These are phyloP conservation scores for Monopterus albus DNA, from an alignment of 2,113 vertebrate species.

Conservation along the genomic window DNA sequence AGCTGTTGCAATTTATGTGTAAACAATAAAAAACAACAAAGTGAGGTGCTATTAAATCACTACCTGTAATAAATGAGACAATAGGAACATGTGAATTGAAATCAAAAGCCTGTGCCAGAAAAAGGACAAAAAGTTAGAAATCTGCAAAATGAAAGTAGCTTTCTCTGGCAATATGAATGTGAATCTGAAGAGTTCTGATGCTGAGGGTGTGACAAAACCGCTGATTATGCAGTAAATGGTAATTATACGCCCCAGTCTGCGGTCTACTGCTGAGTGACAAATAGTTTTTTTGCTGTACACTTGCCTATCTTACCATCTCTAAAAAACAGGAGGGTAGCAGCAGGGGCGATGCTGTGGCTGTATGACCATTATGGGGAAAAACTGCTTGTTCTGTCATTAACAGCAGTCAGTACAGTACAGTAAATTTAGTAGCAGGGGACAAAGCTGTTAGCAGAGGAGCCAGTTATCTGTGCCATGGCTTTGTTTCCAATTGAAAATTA, in stretches of 20 bases:
- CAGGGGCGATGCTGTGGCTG: constrained; percentile 29
- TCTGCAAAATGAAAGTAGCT: constrained; percentile 28
- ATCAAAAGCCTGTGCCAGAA: constrained; percentile 19
- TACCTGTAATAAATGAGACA: constrained; percentile 15
- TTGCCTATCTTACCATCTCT: constrained; percentile 52
- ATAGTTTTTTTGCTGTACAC: constrained; percentile 55
- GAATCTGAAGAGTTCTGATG: constrained; percentile 47
- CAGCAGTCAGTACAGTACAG: neutral
- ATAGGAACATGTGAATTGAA: constrained; percentile 2
- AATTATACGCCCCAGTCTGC: constrained; percentile 73
- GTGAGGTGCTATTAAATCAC: constrained; percentile 21
- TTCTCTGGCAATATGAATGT: constrained; percentile 39
- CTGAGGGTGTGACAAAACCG: constrained; percentile 62
- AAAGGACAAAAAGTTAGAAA: constrained; percentile 18
- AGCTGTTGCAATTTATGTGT: constrained; percentile 34
- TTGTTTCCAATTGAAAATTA: constrained; percentile 55
- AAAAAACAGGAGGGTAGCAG: constrained; percentile 35
- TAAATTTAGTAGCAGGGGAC: constrained; percentile 33
- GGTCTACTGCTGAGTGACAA: constrained; percentile 68
- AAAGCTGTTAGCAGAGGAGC: constrained; percentile 39
- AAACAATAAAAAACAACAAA: constrained; percentile 42
- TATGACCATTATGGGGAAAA: constrained; percentile 4
- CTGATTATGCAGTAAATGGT: constrained; percentile 74
- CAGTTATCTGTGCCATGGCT: constrained; percentile 27
- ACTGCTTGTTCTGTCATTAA: constrained; percentile 48